phyloP scores from a whole-genome alignment of 64 coral and sea anemone genomes.

The Montipora capricornis region DNA sequence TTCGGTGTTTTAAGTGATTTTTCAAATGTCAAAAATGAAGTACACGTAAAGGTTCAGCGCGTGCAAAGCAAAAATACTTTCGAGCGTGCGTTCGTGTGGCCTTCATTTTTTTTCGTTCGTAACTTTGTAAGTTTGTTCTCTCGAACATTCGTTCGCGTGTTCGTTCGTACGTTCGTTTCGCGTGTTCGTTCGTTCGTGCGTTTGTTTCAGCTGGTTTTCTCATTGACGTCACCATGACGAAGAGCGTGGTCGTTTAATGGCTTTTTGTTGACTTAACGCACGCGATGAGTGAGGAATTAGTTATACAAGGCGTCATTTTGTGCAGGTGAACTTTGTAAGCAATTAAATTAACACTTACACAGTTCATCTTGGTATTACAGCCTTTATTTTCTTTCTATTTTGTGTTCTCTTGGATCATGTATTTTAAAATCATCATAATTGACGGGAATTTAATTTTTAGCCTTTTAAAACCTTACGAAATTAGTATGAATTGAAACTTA shows the following conservation, averaged over 20 bases:
- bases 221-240: slow-evolving; percentile 17
- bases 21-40: no score
- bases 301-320: neutral
- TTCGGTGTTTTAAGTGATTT: no score
- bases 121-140: no score
- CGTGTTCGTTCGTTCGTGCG: neutral
- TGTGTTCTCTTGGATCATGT: neutral
- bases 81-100: neutral
- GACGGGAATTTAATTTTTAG: neutral
- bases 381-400: neutral
- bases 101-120: no score
- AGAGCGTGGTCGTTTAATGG: slow-evolving; percentile 16
- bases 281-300: neutral
- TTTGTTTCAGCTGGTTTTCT: neutral
- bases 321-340: neutral
- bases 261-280: slow-evolving; percentile 7
- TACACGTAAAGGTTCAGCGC: no score
- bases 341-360: neutral
- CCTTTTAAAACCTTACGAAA: neutral
- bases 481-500: neutral
- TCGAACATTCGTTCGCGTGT: neutral
- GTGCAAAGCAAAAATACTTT: no score
- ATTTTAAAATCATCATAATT: neutral
- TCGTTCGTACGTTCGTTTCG: neutral
- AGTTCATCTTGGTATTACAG: neutral